Evolutionary conservation across 1,140 invertebrate species (phyloP), one percentile per base, ranked within the genome.

Genomic region (Drosophila obscura): DNA sequence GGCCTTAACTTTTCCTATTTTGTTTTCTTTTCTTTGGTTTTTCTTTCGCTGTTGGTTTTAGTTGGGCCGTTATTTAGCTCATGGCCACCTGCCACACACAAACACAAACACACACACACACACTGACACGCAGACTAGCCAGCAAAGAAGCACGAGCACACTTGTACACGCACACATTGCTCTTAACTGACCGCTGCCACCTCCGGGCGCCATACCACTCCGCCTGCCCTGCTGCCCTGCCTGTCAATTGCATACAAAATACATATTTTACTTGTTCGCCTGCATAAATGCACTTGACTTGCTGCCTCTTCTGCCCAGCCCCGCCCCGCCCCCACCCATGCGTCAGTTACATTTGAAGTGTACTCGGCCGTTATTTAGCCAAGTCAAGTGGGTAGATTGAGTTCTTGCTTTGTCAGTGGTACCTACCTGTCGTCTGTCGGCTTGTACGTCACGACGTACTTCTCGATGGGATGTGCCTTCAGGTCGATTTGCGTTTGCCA

Each of bases 361-460:
- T 58, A 45, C 64, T 69, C 16, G 44, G 35, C 64, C 64, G 43
- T 68, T 65, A 69, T 69, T 69, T 69, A 57, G 50, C 19, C 50
- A 68, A 39, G 50, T 62, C 67, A 41, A 56, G 65, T 55, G 44
- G 67, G 50, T 49, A 44, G 15, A 69, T 58, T 64, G 63, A 75
- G 64, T 80, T 82, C 15, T 62, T 55, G 60, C 49, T 59, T 77
- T 80, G 64, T 73, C 78, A 71, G 69, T 71, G 74, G 74, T 87
- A 87, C 87, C 79, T 92, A 92, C 91, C 91, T 91, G 83, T 91
- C 91, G 77, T 92, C 91, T 56, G 91, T 91, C 46, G 91, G 91
- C 69, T 92, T 92, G 56, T 96, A 97, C 15, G 95, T 96, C 83
- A 97, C 96, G 91, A 97, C 96, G 93, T 96, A 97, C 91, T 96